A percentile compares a stretch with the other conserved stretches of the same genome.
Conservation (phyloP, 2,888 invertebrate genomes). For the Rhagonycha fulva region DNA sequence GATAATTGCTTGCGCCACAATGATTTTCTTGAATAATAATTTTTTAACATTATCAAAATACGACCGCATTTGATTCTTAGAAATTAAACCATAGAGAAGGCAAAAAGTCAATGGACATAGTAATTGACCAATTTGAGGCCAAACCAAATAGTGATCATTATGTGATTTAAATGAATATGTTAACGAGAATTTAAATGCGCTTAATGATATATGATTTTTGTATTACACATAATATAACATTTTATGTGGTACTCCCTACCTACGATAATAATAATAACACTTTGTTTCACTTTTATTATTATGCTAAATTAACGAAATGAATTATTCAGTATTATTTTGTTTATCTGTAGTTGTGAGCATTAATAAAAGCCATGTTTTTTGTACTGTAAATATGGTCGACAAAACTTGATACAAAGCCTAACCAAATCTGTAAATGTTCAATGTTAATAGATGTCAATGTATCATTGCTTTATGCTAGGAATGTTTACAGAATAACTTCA, state of each 20-base stretch:
- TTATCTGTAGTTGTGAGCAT: neutral
- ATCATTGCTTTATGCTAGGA: conserved; percentile 20
- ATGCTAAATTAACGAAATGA: neutral
- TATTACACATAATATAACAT: neutral
- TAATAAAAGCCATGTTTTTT: neutral
- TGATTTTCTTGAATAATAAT: conserved; percentile 13
- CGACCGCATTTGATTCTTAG: neutral
- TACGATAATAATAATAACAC: neutral
- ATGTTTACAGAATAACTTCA: conserved; percentile 17
- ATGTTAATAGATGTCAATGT: conserved; percentile 23
- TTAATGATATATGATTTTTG: neutral
- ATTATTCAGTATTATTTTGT: neutral
- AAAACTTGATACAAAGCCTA: conserved; percentile 2
- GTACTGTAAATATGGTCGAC: neutral
- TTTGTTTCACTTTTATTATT: neutral
- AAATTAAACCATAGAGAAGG: neutral
- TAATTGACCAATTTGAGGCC: neutral
- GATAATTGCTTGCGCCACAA: conserved; percentile 25
- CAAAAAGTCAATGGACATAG: neutral
- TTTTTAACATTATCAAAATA: neutral
- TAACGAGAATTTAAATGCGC: conserved; percentile 1
- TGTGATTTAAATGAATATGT: conserved; percentile 9
- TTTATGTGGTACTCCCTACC: neutral
- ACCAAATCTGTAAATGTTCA: conserved; percentile 18
- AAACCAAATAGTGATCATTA: conserved; percentile 1